Conservation (phyloP, 2,888 invertebrate species). For the Andrena dorsata region DNA sequence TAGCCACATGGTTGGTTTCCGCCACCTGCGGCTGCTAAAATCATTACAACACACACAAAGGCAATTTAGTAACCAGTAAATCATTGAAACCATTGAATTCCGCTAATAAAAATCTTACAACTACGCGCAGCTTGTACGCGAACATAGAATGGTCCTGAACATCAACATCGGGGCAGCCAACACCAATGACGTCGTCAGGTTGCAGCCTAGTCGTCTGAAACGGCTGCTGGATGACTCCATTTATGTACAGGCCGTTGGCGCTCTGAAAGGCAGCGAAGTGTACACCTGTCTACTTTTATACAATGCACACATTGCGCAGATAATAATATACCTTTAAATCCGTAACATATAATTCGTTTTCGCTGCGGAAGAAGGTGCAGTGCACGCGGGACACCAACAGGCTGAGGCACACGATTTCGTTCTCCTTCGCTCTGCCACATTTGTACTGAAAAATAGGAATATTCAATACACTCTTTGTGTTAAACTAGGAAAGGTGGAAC, state of each 20-base stretch:
- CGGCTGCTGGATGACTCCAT: slow-evolving; percentile 83
- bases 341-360: slow-evolving; percentile 70
- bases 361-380: slow-evolving; percentile 73
- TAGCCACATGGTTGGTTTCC: neutral
- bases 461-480: neutral
- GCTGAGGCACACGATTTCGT: slow-evolving; percentile 74
- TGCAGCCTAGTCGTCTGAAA: slow-evolving; percentile 82
- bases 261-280: slow-evolving; percentile 85
- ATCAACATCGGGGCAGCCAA: slow-evolving; percentile 82
- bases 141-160: slow-evolving; percentile 26
- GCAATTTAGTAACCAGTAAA: neutral
- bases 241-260: slow-evolving; percentile 87
- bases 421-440: slow-evolving; percentile 77
- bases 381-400: slow-evolving; percentile 78
- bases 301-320: neutral
- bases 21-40: slow-evolving; percentile 2
- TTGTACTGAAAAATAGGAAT: slow-evolving; percentile 69
- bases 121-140: slow-evolving; percentile 57
- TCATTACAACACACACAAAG: neutral
- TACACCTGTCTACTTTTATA: too few relatives aligned
- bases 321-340: slow-evolving; percentile 74
- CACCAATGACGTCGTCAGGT: slow-evolving; percentile 86
- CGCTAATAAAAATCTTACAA: slow-evolving; percentile 35
- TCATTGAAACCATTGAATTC: neutral
- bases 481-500: too few relatives aligned